Evolutionary conservation across 2,113 vertebrate genomes (phyloP), one percentile per base, ranked within the genome.

Genomic region (Lota lota): DNA sequence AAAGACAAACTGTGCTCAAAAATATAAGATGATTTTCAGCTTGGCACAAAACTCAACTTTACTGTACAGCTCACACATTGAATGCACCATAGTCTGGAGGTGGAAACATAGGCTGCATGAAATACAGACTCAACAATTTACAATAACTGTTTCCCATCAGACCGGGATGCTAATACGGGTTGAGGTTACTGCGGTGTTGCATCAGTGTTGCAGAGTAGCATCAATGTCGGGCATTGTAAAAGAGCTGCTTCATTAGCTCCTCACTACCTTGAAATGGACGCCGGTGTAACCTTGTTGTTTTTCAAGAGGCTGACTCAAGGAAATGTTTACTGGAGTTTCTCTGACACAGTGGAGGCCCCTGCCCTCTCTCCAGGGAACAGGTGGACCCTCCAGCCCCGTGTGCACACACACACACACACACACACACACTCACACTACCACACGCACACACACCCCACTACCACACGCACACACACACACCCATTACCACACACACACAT

Each of bases 281-380:
- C 81, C 73, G 71, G 66, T 81, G 65, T 65, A 81, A 80, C 75
- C 73, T 73, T 87, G 81, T 88, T 91, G 87, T 90, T 85, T 87
- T 87, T 82, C 83, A 83, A 62, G 73, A 86, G 56, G 69, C 75
- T 21, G 70, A 68, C 22, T 73, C 66, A 58, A 90, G 91, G 91
- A 92, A 91, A 90, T 91, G 90, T 91, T 92, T 90, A 88, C 87
- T 77, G 66, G 78, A 76, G 75, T 68, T 75, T 82, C 72, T 83
- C 68, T 87, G 80, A 88, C 85, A 88, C 63, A 65, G 80, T 90
- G 88, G 88, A 90, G 89, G 80, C 70, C 77, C 85, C 88, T 85
- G 76, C 91, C 89, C 90, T 85, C 87, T 89, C 91, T 88, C 88
- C 69, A 65, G 90, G 88, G 90, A 92, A 67, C 82, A 91, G 87